Evolutionary conservation across 2,888 invertebrate species (phyloP), one percentile per base, ranked within the genome.

Genomic region (Gastracanthus pulcherrimus): DNA sequence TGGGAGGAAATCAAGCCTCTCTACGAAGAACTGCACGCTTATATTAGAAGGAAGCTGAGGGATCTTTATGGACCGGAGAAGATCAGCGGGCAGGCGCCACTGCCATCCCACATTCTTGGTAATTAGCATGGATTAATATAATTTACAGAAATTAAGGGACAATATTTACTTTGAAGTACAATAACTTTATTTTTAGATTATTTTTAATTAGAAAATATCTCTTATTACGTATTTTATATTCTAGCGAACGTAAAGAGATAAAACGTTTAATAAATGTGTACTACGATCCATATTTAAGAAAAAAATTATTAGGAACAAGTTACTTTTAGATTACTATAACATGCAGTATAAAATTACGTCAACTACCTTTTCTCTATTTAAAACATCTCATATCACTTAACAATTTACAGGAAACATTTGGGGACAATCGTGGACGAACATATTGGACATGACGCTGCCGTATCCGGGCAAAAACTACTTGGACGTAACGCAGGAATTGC

Each of bases 21-120:
- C 0, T 98, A 98, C 89, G 96, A 97, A 84, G 94, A 96, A 36
- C 92, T 98, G 0, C 98, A 98, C 89, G 96, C 98, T 0, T 98
- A 98, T 91, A 96, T 98, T 0, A 94, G 98, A 36, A 94, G 96
- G 78, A 96, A 96, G 87, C 93, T 98, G 19, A 94, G 96, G 0
- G 95, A 97, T 87, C 94, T 95, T 36, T 97, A 98, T 88, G 98
- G 98, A 0, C 96, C 96, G 0, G 96, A 97, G 88, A 94, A 95
- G 85, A 95, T 96, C 71, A 96, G 95, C 85, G 93, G 95, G 1
- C 95, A 96, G 55, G 97, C 97, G 0, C 97, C 97, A 0, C 93
- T 97, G 58, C 97, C 97, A 0, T 96, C 97, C 0, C 97, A 97
- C 87, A 94, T 97, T 77, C 93, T 97, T 5, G 97, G 93, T 94